Evolutionary conservation across 2,797 vertebrate species (phyloP), one percentile per base, ranked within the genome.

Genomic region (Sebastes cheni): DNA sequence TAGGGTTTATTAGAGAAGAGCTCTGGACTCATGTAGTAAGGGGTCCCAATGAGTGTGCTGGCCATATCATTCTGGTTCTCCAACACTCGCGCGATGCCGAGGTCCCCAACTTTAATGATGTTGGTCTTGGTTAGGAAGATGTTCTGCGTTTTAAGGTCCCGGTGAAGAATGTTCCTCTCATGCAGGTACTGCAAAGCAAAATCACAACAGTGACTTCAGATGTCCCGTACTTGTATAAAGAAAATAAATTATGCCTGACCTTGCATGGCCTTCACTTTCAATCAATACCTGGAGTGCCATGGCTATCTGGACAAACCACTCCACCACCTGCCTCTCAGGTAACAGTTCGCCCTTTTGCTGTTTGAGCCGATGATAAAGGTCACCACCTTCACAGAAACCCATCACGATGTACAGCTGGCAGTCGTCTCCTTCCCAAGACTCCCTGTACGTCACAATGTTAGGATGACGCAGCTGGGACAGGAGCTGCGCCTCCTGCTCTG

Each of bases 231-330:
- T 72, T 1, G 0, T 6, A 1, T n/a, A 18, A 61, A 39, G 5
- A 61, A 11, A 27, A 50, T 6, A 4, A 52, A 23, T 20, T 0
- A 46, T 25, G 9, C 11, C 9, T 58, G 54, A 29, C 12, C 20
- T 61, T 2, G 62, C 18, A 6, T 20, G 11, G 16, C 16, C 16
- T 20, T 72, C 11, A 39, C 12, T 32, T 62, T 72, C 8, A 62
- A 8, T 23, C 25, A 50, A 66, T 91, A 99, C 98, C 98, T 99
- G 97, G 58, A 99, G 93, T 0, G 99, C 98, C 99, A 99, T 99
- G 62, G 98, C 96, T n/a, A 99, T 99, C 93, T 99, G 99, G 56
- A 99, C 97, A 88, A 99, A 99, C 99, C 99, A 99, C 86, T 99
- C 98, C 83, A 99, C 97, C 80, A 99, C 97, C 91, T 97, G 98